Evolutionary conservation across 2,888 invertebrate genomes (phyloP).

Genomic region (Caenorhabditis sulstoni): DNA sequence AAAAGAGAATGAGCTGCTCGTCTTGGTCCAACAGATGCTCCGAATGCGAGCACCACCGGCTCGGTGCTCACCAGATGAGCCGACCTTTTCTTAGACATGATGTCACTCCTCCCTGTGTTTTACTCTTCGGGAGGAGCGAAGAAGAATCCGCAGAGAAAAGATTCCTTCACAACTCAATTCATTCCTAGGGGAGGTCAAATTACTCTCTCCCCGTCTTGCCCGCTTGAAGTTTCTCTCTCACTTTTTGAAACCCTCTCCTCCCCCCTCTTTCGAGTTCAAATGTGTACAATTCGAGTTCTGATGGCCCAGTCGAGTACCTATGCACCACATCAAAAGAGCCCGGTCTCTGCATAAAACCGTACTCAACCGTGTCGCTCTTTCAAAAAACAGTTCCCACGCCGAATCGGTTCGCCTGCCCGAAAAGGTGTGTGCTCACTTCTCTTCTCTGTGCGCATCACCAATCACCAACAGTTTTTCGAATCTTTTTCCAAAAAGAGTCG

Average conservation of each 20-base stretch:
- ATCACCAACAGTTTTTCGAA: constrained; percentile 1
- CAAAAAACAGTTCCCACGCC: constrained; percentile 25
- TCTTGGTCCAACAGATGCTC: constrained; percentile 13
- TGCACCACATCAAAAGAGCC: not conserved
- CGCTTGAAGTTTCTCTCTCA: constrained; percentile 6
- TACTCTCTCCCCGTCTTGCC: constrained; percentile 11
- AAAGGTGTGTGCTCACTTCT: not conserved
- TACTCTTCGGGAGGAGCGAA: no score
- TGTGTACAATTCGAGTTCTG: not conserved
- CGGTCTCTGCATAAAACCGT: not conserved
- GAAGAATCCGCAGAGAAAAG: no score
- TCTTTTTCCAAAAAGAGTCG: no score
- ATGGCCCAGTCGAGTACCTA: not conserved
- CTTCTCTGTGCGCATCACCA: constrained; percentile 8
- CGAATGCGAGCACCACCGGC: constrained; percentile 34
- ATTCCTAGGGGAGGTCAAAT: constrained; percentile 46
- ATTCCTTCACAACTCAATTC: constrained; percentile 31
- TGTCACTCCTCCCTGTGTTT: no score
- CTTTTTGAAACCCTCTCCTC: not conserved
- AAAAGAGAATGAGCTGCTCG: no score
- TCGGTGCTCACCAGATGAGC: constrained; percentile 38
- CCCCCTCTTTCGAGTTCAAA: not conserved
- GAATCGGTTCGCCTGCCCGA: constrained; percentile 5
- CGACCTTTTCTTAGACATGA: not conserved
- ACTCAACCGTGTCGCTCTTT: not conserved